These are phyloP conservation scores for Acholoe squamosa DNA, from an alignment of 2,888 invertebrate species.

Conservation along the genomic window DNA sequence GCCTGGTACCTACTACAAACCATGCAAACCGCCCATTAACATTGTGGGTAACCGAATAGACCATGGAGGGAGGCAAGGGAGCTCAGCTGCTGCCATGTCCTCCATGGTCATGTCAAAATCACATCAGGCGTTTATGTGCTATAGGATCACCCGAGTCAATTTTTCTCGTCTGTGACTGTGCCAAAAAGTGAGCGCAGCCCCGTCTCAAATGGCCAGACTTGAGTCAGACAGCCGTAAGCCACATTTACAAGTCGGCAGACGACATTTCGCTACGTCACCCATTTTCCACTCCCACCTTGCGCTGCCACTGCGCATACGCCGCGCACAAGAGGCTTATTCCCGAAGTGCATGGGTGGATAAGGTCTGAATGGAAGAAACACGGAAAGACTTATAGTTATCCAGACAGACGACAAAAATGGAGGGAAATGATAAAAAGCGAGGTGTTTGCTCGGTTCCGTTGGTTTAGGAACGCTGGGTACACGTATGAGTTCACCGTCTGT, in stretches of 20 bases:
- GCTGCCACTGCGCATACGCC: background rate
- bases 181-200: background rate
- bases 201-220: too few relatives aligned
- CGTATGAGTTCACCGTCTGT: constrained; percentile 29
- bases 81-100: background rate
- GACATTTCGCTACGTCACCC: background rate
- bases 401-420: background rate
- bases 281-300: background rate
- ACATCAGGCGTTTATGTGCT: constrained; percentile 31
- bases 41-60: constrained; percentile 23
- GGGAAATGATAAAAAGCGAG: background rate
- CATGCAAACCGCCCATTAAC: constrained; percentile 24
- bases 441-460: background rate
- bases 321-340: background rate
- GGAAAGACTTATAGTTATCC: background rate
- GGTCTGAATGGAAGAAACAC: background rate
- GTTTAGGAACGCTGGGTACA: background rate
- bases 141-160: background rate
- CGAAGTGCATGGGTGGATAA: background rate
- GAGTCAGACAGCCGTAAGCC: too few relatives aligned
- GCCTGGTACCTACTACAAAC: background rate
- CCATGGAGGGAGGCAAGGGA: background rate
- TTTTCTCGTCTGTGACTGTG: background rate
- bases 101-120: constrained; percentile 22
- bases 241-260: background rate